Evolutionary conservation across 1,140 invertebrate genomes (phyloP).

Genomic region (Scaptodrosophila lebanonensis): DNA sequence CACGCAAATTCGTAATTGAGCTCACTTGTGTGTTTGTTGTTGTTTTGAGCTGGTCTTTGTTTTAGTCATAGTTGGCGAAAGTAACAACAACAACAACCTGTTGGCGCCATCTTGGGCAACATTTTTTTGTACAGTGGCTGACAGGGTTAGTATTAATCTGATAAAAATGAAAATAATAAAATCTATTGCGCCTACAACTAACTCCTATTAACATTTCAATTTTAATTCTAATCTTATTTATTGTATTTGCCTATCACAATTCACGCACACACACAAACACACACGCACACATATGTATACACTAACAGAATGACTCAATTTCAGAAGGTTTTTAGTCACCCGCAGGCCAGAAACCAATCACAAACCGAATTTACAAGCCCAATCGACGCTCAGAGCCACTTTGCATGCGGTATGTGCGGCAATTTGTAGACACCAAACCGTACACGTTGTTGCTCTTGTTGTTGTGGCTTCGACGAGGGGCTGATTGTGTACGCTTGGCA

Average conservation of each 20-base stretch:
- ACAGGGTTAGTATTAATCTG: no score
- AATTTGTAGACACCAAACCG: no score
- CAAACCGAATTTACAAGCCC: constrained; percentile 36
- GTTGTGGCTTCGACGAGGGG: no score
- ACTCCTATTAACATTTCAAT: constrained; percentile 23
- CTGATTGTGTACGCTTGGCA: no score
- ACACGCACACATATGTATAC: no score
- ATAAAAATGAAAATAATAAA: no score
- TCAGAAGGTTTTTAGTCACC: constrained; percentile 26
- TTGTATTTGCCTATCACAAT: constrained; percentile 37
- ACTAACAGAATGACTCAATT: constrained; percentile 52
- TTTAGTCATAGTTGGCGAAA: constrained; percentile 2
- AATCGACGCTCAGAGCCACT: constrained; percentile 52
- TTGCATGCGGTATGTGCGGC: constrained; percentile 54
- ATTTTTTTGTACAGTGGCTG: no score
- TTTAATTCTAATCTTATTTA: constrained; percentile 41
- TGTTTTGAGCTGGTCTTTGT: not conserved
- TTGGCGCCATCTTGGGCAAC: no score
- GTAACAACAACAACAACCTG: constrained; percentile 6
- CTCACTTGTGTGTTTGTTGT: no score
- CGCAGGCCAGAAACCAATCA: constrained; percentile 39
- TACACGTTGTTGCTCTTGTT: no score
- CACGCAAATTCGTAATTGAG: constrained; percentile 15
- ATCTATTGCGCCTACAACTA: constrained; percentile 5
- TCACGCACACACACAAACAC: no score